Base-by-base conservation (phyloP, 2,113 vertebrate species). In the Ascaphus truei region DNA sequence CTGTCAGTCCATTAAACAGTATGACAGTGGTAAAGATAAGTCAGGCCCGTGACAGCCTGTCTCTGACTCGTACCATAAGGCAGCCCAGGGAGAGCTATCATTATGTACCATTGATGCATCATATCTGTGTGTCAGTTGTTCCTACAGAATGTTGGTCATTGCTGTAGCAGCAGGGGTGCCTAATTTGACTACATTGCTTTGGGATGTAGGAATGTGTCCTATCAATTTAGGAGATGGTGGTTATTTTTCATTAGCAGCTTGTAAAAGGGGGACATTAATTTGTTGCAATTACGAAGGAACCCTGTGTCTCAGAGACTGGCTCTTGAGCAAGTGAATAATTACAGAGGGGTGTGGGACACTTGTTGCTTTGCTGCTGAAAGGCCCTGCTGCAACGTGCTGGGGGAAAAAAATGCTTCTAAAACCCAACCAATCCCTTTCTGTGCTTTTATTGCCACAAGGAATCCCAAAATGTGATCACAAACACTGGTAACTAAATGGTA, bases 261-360 rank as follows among this genome's bases (percentile, higher is more conserved):
- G 48, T 23, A 51, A n/a, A 15, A 55, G 23, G 27, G 48, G 62
- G 41, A 65, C 52, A 65, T 55, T 43, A 53, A 53, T 65, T 53
- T 39, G 55, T 33, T 59, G 45, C 43, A 60, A 60, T 60, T 53
- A 53, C 41, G 8, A 22, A 15, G 31, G 23, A 36, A 18, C 31
- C 7, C 47, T 3, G n/a, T 37, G 62, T 64, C 47, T 11, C 43
- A 37, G 45, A 34, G 33, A 33, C n/a, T n/a, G 13, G 13, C 12
- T 41, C 47, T 16, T 34, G 13, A 53, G 47, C n/a, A n/a, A n/a
- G n/a, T 33, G 26, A 11, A 29, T 67, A 56, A 67, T 67, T 67
- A 45, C 36, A 55, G 63, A 30, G 43, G 23, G 26, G 16, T 11
- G 30, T 36, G 52, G 22, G 47, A 26, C 25, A 67, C 64, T 29